Conservation (phyloP, 2,113 vertebrate genomes). For the Gadus macrocephalus region DNA sequence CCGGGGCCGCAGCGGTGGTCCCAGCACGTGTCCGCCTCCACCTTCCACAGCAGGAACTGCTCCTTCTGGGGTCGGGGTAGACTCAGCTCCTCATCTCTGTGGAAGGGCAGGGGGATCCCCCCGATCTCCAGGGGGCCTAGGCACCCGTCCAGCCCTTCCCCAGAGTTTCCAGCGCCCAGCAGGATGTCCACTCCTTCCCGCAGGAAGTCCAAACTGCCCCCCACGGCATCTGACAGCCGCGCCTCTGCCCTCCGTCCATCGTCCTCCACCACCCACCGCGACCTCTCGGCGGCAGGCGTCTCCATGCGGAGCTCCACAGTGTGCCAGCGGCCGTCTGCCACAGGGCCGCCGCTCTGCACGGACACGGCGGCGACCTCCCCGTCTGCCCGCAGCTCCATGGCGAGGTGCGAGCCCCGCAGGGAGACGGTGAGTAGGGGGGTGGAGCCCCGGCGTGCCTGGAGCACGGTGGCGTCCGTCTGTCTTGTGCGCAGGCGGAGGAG, state of each 20-base stretch:
- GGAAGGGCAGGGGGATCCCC: constrained; percentile 81
- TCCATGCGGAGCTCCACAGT: constrained; percentile 71
- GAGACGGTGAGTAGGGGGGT: constrained; percentile 73
- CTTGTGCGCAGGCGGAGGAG: constrained; percentile 80
- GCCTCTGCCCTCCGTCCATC: constrained; percentile 59
- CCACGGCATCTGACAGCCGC: constrained; percentile 48
- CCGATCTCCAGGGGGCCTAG: constrained; percentile 79
- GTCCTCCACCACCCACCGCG: constrained; percentile 77
- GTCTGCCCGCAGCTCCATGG: constrained; percentile 71
- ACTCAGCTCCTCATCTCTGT: constrained; percentile 63
- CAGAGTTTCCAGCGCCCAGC: constrained; percentile 67
- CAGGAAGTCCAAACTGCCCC: constrained; percentile 80
- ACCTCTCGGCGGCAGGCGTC: constrained; percentile 48
- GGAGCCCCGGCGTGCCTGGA: constrained; percentile 74
- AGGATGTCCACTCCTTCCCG: constrained; percentile 76
- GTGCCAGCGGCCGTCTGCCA: constrained; percentile 83
- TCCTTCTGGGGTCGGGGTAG: constrained; percentile 78
- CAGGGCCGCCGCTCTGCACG: constrained; percentile 49
- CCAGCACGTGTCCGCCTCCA: constrained; percentile 70
- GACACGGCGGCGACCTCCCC: constrained; percentile 55
- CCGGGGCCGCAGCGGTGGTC: constrained; percentile 78
- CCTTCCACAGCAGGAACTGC: constrained; percentile 81
- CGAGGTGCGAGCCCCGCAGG: constrained; percentile 70
- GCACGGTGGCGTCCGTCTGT: constrained; percentile 61
- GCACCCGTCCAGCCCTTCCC: constrained; percentile 73